phyloP scores from a whole-genome alignment of 2,113 vertebrate genomes.

The Lasiurus borealis region DNA sequence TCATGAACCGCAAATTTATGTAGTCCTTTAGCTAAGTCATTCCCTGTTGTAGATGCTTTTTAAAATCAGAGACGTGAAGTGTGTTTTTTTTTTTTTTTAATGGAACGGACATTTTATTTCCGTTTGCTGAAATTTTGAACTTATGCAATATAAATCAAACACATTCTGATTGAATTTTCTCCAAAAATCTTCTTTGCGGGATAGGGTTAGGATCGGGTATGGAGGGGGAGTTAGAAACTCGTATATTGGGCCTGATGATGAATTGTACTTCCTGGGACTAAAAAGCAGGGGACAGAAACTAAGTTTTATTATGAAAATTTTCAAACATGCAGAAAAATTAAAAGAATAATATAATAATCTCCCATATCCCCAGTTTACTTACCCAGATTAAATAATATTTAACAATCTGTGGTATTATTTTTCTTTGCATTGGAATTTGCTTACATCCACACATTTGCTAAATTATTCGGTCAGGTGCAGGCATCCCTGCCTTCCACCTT shows the following conservation, averaged over 20 bases:
- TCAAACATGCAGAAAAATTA: not conserved
- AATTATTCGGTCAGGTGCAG: not conserved
- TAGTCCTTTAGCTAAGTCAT: not conserved
- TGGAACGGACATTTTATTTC: conserved; percentile 65
- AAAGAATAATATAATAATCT: not conserved
- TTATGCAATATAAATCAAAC: conserved; percentile 10
- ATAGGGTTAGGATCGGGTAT: not conserved
- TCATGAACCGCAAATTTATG: too few relatives aligned
- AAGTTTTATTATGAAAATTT: conserved; percentile 21
- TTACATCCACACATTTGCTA: not conserved
- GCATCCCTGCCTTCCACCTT: not conserved
- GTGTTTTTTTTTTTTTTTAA: not conserved
- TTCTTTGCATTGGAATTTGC: not conserved
- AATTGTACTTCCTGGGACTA: not conserved
- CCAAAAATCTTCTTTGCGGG: conserved; percentile 3
- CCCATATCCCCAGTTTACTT: not conserved
- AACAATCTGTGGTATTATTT: not conserved
- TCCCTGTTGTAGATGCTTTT: conserved; percentile 59
- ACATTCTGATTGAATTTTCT: not conserved
- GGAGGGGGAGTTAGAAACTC: not conserved
- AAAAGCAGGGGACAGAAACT: not conserved
- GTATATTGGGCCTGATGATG: not conserved
- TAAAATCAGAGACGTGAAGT: conserved; percentile 68
- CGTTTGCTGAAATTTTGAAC: conserved; percentile 49
- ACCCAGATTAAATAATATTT: not conserved